Evolutionary conservation across 2,797 vertebrate species (phyloP).

Genomic region (Dallia pectoralis): DNA sequence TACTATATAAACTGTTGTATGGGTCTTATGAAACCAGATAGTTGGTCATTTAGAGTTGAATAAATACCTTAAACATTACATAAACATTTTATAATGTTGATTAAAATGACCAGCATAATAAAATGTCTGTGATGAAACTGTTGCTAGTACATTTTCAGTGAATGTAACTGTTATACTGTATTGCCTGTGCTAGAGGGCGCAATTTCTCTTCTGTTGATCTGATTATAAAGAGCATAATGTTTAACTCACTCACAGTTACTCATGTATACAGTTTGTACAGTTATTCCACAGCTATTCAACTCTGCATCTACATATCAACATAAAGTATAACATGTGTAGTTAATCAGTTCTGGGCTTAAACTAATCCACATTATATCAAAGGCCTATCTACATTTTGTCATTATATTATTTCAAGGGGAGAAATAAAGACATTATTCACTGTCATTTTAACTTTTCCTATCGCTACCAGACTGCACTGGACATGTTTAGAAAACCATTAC

Average conservation of each 20-base stretch:
- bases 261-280: not conserved
- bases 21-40: not conserved
- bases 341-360: not conserved
- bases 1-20: not conserved
- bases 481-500: not conserved
- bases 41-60: not conserved
- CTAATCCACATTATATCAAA: not conserved
- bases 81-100: not conserved
- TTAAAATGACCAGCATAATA: conserved; percentile 1
- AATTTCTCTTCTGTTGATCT: conserved; percentile 36
- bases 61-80: not conserved
- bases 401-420: not conserved
- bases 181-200: conserved; percentile 60
- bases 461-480: not conserved
- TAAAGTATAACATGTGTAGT: not conserved
- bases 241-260: conserved; percentile 21
- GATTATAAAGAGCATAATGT: not conserved
- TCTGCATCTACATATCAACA: not conserved
- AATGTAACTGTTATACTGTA: no score
- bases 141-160: conserved; percentile 1
- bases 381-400: not conserved
- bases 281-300: not conserved
- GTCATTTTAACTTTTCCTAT: not conserved
- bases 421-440: not conserved
- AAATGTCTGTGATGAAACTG: conserved; percentile 3